Evolutionary conservation across 1,140 invertebrate species (phyloP), one percentile per base, ranked within the genome.

Genomic region (Papilio glaucus): DNA sequence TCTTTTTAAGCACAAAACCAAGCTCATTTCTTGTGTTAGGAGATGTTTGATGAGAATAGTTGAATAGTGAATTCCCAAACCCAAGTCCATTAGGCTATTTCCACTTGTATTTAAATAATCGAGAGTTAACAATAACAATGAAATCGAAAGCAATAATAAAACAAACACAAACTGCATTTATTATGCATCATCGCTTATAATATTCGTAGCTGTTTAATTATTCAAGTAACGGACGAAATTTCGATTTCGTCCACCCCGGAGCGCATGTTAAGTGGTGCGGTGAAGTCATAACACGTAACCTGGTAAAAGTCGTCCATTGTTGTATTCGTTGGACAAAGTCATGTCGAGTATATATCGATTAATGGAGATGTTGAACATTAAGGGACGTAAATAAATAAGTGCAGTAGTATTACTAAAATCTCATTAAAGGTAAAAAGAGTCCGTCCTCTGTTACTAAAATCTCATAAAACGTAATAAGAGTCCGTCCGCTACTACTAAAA

Each of bases 231-330:
- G 79, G 7, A 18, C 39, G 10, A 65, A 82, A 85, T 87, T 88
- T 87, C 85, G 82, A 77, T 86, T 82, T 72, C 74, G 72, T 68
- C 18, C 63, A 57, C 60, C 42, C 67, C 61, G 24, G n/a, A 21
- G 9, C 41, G 81, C 73, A 85, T 84, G 60, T 42, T 39, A 83
- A 85, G 70, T 15, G 65, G 38, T 5, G 2, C 68, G 78, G 77
- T 86, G 82, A 77, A 86, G 77, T 85, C 80, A 82, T 75, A 74
- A 68, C 86, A 86, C 85, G 86, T 85, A 84, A 83, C 70, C 3
- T 65, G 77, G 85, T 85, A 89, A 89, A 89, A 89, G 86, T 84
- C 65, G 76, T 71, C n/a, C n/a, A n/a, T 74, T 75, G 82, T 82
- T 84, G 80, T 84, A 41, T 79, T 53, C 67, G n/a, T 33, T 49